A percentile compares a stretch with the other conserved stretches of the same genome.
phyloP scores from a whole-genome alignment of 2,888 invertebrate species.

The Alloplasta piceator region DNA sequence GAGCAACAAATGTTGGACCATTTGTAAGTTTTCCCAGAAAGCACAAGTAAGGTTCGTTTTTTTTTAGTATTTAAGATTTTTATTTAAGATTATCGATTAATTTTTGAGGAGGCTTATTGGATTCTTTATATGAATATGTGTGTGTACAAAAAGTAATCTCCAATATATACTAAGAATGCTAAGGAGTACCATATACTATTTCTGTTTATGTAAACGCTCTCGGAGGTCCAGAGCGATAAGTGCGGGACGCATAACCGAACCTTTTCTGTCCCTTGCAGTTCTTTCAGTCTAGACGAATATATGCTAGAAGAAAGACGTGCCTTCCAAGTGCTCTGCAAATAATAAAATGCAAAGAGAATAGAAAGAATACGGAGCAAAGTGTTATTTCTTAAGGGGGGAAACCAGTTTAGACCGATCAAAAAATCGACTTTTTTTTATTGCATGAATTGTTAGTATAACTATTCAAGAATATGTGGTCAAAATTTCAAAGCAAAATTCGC shows the following conservation, averaged over 20 bases:
- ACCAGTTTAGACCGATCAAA: too few relatives aligned
- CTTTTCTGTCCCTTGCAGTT: neutral
- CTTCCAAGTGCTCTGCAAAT: too few relatives aligned
- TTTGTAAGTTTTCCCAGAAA: slow-evolving; percentile 42
- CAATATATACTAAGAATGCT: neutral
- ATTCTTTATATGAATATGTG: neutral
- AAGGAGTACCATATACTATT: neutral
- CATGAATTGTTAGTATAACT: too few relatives aligned
- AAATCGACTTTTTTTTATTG: too few relatives aligned
- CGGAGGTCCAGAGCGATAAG: neutral
- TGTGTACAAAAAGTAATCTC: neutral
- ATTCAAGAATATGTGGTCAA: too few relatives aligned
- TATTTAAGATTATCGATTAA: slow-evolving; percentile 57
- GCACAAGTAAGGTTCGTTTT: slow-evolving; percentile 19
- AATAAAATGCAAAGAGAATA: too few relatives aligned
- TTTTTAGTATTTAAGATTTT: slow-evolving; percentile 27
- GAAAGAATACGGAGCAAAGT: too few relatives aligned
- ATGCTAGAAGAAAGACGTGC: neutral
- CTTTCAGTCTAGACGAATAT: neutral
- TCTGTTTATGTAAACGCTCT: neutral
- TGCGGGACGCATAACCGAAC: neutral
- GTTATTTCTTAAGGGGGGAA: too few relatives aligned
- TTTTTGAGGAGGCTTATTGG: slow-evolving; percentile 60
- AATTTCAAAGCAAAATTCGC: too few relatives aligned
- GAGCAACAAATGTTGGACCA: slow-evolving; percentile 31